Conservation (phyloP, 2,888 invertebrate genomes). For the Cancer borealis region DNA sequence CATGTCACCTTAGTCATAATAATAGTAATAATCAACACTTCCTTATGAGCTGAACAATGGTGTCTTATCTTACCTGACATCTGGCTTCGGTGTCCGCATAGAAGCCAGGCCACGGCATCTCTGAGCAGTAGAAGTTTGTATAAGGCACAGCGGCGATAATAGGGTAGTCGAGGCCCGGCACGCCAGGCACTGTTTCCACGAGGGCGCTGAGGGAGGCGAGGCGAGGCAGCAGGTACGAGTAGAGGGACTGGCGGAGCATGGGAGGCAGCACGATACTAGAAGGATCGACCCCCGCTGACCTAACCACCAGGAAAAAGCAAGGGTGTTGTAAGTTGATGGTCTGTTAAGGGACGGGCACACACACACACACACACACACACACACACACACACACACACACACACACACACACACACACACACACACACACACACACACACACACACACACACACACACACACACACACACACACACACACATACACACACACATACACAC, state of each 20-base stretch:
- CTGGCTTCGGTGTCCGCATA: constrained; percentile 77
- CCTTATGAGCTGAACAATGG: too few relatives aligned
- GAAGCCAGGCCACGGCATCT: constrained; percentile 77
- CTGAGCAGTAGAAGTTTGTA: constrained; percentile 77
- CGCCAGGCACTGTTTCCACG: constrained; percentile 70
- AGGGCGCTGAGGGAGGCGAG: constrained; percentile 74
- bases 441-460: too few relatives aligned
- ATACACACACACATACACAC: too few relatives aligned
- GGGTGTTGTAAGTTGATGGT: neutral
- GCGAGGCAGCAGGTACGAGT: constrained; percentile 74
- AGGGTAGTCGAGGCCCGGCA: constrained; percentile 77
- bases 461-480: constrained; percentile 69
- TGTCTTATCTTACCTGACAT: constrained; percentile 71
- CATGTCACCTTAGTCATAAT: too few relatives aligned
- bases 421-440: too few relatives aligned
- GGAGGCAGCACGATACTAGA: constrained; percentile 71
- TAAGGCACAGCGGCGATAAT: constrained; percentile 76
- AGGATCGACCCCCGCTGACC: constrained; percentile 69
- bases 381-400: too few relatives aligned
- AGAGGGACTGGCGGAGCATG: constrained; percentile 72
- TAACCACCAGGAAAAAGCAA: neutral
- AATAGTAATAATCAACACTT: too few relatives aligned
- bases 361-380: too few relatives aligned
- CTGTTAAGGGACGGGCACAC: neutral
- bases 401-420: too few relatives aligned